Conservation (phyloP, 2,113 vertebrate genomes). For the Ifrita kowaldi region DNA sequence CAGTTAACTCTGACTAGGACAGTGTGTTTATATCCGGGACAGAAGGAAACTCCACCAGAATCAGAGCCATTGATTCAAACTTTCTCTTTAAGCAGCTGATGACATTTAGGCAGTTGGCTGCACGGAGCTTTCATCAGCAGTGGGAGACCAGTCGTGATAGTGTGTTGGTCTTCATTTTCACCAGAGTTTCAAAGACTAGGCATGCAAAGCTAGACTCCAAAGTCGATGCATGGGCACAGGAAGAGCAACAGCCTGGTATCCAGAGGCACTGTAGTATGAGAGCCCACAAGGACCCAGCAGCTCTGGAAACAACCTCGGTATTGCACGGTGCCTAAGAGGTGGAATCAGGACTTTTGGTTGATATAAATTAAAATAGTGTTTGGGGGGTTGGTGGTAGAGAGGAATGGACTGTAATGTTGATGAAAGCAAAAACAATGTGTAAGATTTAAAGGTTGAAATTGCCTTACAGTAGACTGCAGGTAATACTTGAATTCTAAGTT, state of each 20-base stretch:
- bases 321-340: background rate
- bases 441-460: background rate
- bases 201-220: background rate
- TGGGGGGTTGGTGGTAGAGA: no score
- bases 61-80: background rate
- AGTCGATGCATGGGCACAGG: background rate
- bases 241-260: background rate
- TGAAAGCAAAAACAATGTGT: background rate
- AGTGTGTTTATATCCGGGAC: background rate
- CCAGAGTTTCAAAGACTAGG: background rate
- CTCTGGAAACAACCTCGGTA: background rate
- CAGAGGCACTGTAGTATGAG: background rate
- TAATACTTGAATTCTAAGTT: background rate
- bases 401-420: background rate
- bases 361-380: background rate
- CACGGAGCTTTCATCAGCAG: background rate
- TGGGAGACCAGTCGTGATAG: fast-evolving
- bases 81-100: background rate
- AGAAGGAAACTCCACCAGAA: constrained; percentile 26
- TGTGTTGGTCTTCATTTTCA: background rate
- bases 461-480: background rate
- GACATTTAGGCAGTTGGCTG: background rate
- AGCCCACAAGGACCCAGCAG: background rate
- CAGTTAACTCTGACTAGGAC: background rate
- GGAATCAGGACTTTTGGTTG: background rate